Conservation (phyloP, 2,113 vertebrate species). For the Rallus limicola region DNA sequence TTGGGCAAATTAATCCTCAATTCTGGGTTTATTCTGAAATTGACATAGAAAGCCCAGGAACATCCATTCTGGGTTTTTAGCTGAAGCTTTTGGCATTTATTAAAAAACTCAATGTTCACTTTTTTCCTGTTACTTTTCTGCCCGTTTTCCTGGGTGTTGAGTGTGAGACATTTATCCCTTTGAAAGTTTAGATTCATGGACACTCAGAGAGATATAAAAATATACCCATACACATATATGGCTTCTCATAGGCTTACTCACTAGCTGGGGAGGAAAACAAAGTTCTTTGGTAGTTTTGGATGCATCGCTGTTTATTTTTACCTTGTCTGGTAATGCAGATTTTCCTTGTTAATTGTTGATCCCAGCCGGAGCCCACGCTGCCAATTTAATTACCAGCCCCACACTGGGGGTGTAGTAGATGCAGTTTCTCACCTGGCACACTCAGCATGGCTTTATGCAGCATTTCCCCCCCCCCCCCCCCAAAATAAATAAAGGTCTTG, state of each 20-base stretch:
- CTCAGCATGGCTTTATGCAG: not conserved
- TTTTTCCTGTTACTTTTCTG: not conserved
- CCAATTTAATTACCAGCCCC: not conserved
- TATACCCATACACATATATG: not conserved
- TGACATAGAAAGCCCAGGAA: not conserved
- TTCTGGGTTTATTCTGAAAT: not conserved
- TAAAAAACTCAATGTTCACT: not conserved
- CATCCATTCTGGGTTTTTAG: not conserved
- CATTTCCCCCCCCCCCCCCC: not conserved
- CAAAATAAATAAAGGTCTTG: not conserved
- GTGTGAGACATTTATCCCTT: not conserved
- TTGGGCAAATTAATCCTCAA: not conserved
- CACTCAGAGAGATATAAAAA: not conserved
- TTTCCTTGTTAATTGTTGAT: not conserved
- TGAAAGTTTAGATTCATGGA: not conserved
- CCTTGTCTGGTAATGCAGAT: constrained; percentile 27
- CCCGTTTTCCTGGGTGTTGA: not conserved
- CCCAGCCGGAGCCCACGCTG: not conserved
- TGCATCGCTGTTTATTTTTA: constrained; percentile 46
- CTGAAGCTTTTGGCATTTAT: not conserved
- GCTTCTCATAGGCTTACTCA: constrained; percentile 13
- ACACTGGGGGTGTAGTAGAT: not conserved
- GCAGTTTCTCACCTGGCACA: not conserved
- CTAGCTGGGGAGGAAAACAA: not conserved
- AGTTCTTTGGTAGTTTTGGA: not conserved